Conservation (phyloP, 2,113 vertebrate species). For the Grantiella picta region DNA sequence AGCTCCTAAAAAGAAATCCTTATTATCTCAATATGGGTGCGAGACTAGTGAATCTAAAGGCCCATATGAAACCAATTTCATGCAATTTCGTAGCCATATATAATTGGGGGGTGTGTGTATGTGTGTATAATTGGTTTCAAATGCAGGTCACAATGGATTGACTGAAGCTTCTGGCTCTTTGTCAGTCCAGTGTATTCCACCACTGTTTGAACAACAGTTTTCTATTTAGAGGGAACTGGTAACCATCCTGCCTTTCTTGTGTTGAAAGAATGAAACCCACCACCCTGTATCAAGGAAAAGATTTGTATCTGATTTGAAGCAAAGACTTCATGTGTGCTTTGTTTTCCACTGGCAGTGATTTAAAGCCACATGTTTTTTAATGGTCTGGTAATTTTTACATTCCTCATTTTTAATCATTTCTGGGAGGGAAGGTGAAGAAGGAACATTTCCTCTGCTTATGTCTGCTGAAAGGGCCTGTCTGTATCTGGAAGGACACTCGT, state of each 20-base stretch:
- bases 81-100: conserved; percentile 51
- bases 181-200: not conserved
- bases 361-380: not conserved
- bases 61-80: conserved; percentile 72
- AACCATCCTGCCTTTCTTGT: not conserved
- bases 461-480: not conserved
- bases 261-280: conserved; percentile 27
- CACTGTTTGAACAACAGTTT: conserved; percentile 46
- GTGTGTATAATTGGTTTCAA: conserved; percentile 64
- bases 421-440: not conserved
- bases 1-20: conserved; percentile 60
- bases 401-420: not conserved
- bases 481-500: not conserved
- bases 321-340: not conserved
- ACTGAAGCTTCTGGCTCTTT: conserved; percentile 17
- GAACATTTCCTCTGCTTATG: not conserved
- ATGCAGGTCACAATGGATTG: conserved; percentile 39
- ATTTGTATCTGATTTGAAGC: not conserved
- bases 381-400: not conserved
- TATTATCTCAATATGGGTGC: conserved; percentile 70
- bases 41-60: conserved; percentile 39
- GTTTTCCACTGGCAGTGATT: not conserved
- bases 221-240: conserved; percentile 28
- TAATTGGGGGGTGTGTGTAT: conserved; percentile 30
- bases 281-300: not conserved